A percentile compares a stretch with the other conserved stretches of the same genome.
Conservation (phyloP, 2,113 vertebrate genomes). For the Pygoscelis antarcticus region DNA sequence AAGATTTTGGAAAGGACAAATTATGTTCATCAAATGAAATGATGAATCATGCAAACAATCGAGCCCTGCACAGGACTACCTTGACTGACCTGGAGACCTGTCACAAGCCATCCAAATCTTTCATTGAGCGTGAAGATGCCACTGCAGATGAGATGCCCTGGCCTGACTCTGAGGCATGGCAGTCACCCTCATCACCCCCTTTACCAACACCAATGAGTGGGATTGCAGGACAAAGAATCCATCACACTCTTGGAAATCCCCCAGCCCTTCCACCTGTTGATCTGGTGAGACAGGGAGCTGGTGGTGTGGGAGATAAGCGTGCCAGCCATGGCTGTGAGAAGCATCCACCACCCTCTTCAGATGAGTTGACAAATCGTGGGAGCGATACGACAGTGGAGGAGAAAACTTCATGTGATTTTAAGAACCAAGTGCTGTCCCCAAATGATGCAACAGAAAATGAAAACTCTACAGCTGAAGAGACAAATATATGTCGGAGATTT, state of each 20-base stretch:
- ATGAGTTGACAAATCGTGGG: not conserved
- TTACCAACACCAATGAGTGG: not conserved
- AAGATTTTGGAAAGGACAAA: not conserved
- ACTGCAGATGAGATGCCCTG: not conserved
- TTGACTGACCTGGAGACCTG: constrained; percentile 16
- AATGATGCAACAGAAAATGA: not conserved
- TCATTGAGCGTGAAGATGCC: not conserved
- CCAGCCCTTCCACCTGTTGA: not conserved
- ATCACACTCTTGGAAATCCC: not conserved
- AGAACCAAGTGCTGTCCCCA: not conserved
- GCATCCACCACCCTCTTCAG: not conserved
- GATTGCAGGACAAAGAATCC: not conserved
- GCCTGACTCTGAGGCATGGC: not conserved
- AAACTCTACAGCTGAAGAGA: not conserved
- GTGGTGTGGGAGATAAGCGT: not conserved
- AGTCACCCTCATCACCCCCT: not conserved
- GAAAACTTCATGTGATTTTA: not conserved
- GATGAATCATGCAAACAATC: not conserved
- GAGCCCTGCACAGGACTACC: not conserved
- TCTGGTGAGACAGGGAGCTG: not conserved
- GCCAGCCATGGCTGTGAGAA: not conserved
- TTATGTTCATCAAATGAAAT: not conserved
- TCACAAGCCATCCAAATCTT: not conserved
- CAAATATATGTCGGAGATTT: not conserved
- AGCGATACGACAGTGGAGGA: not conserved